These are phyloP conservation scores for Drosophila bocki DNA, from an alignment of 1,140 invertebrate genomes.

Conservation along the genomic window DNA sequence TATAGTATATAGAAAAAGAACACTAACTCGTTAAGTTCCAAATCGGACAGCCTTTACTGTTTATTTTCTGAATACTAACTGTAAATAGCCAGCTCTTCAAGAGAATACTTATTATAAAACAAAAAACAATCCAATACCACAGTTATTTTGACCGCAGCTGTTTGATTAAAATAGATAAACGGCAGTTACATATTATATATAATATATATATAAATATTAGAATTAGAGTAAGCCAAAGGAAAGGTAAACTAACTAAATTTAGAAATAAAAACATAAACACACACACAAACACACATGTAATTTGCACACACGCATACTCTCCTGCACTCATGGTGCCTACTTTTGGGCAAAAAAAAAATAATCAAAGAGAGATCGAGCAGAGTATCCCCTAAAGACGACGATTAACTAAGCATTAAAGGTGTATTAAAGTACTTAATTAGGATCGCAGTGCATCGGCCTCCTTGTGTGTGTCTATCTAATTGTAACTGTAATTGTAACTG, in stretches of 20 bases:
- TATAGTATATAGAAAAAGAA: neutral
- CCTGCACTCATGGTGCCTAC: slow-evolving; percentile 46
- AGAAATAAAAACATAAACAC: slow-evolving; percentile 3
- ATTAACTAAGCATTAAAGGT: slow-evolving; percentile 1
- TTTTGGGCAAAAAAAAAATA: slow-evolving; percentile 42
- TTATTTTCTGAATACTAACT: slow-evolving; percentile 6
- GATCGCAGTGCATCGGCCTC: slow-evolving; percentile 26
- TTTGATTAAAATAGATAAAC: neutral
- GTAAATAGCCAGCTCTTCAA: slow-evolving; percentile 27
- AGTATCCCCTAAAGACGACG: slow-evolving; percentile 6
- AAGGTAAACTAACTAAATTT: slow-evolving; percentile 29
- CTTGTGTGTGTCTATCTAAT: slow-evolving; percentile 66
- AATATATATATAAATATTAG: slow-evolving; percentile 36
- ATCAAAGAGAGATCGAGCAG: slow-evolving; percentile 8
- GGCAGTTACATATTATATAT: slow-evolving; percentile 8
- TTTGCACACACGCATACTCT: slow-evolving; percentile 26
- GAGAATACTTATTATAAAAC: neutral
- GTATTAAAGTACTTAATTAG: slow-evolving; percentile 35
- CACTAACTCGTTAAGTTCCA: neutral
- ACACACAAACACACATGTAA: slow-evolving; percentile 24
- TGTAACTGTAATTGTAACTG: slow-evolving; percentile 57
- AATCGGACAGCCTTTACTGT: neutral
- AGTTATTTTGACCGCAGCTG: slow-evolving; percentile 27
- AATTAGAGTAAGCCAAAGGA: slow-evolving; percentile 27
- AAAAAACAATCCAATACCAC: neutral